Base-by-base conservation (phyloP, 2,797 vertebrate species). In the Anomalospiza imberbis region DNA sequence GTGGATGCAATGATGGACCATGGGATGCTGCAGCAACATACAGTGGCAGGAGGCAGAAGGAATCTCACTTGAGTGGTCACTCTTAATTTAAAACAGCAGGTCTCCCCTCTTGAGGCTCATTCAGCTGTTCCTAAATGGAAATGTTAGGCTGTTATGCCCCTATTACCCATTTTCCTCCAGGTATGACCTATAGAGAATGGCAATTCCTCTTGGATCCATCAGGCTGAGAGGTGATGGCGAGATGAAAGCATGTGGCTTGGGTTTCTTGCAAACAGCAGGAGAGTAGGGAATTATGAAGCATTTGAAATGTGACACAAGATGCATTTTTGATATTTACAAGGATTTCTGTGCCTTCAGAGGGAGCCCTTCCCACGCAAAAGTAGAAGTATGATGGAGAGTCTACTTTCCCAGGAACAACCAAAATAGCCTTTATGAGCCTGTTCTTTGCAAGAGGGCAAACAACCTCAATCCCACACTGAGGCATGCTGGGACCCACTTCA, bases 11-110 rank as follows among this genome's bases (percentile, higher is more conserved):
- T 0, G 6, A 72, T 3, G 15, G 28, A 31, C 36, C 55, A 25
- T 0, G 0, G 47, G 31, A 47, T 55, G 29, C 68, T 22, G 45
- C 48, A 70, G 48, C 47, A 84, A 47, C 0, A 0, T 17, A 32
- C 8, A n/a, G 42, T 12, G 34, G 48, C 47, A 73, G 42, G 19
- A 85, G 21, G 34, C 14, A 85, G 28, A 73, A 55, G 40, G 17
- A 45, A 54, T 45, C 40, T 48, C 63, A 29, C 55, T 73, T 40
- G 25, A 79, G 36, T 22, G 47, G 18, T 14, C n/a, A 44, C 8
- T 42, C 48, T 48, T 24, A 29, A 54, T 54, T 61, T 70, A 89
- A 85, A 90, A 29, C 51, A 54, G 50, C 25, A 42, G 47, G 36
- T 68, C 21, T 84, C 51, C 17, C 29, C 57, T 88, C 55, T 51